Percentiles rank a stretch among this genome's conserved stretches.
Evolutionary conservation across 64 coral and sea anemone species (phyloP).

Genomic region (Pachyseris speciosa): DNA sequence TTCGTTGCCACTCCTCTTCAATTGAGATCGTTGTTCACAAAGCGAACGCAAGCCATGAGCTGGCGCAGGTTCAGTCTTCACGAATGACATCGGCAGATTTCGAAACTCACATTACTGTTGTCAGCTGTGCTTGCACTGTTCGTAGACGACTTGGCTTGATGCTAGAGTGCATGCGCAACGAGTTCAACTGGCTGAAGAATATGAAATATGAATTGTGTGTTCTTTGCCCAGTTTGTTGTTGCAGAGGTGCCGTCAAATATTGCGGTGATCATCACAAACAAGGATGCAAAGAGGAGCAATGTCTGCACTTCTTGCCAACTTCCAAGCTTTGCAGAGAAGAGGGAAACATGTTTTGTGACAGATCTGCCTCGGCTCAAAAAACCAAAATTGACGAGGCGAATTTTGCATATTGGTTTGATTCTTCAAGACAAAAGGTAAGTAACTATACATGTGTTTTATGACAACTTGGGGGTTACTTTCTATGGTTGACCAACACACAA

Average conservation of each 20-base stretch:
- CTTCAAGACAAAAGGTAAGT: too few species aligned
- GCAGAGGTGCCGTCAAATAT: neutral
- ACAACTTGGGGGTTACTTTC: too few species aligned
- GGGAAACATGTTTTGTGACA: too few species aligned
- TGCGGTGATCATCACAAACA: neutral
- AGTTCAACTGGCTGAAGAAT: neutral
- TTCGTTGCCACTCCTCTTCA: neutral
- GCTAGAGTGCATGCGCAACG: neutral
- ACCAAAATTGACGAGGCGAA: too few species aligned
- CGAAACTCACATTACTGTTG: neutral
- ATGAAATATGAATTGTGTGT: slow-evolving; percentile 27
- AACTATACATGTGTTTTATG: too few species aligned
- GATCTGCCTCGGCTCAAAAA: too few species aligned
- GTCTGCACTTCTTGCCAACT: neutral
- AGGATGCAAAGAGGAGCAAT: neutral
- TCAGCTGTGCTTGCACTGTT: neutral
- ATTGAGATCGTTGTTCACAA: neutral
- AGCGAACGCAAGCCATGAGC: too few species aligned
- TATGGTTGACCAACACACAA: too few species aligned
- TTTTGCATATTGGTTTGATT: too few species aligned
- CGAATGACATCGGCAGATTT: too few species aligned
- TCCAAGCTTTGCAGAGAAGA: neutral
- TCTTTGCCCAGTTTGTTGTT: slow-evolving; percentile 11
- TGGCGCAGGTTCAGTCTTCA: neutral
- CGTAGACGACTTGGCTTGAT: neutral